Percentiles rank a stretch among this genome's conserved stretches.
Evolutionary conservation across 2,888 invertebrate species (phyloP).

Genomic region (Cephonodes hylas): DNA sequence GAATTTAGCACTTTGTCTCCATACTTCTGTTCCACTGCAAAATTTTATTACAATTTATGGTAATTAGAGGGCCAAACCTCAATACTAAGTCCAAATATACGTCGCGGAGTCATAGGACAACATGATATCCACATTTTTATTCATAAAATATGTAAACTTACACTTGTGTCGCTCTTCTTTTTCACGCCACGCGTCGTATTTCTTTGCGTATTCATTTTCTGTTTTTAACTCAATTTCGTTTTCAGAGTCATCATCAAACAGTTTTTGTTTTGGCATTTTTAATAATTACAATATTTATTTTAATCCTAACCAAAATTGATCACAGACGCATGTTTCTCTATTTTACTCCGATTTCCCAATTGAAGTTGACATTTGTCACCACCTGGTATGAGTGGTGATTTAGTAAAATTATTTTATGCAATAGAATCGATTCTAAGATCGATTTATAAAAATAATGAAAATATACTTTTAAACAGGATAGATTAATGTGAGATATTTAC

Average conservation of each 20-base stretch:
- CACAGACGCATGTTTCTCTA: not conserved
- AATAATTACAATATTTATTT: not conserved
- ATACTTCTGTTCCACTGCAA: conserved; percentile 87
- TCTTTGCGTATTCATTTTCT: conserved; percentile 90
- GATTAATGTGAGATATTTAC: no score
- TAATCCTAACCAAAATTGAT: not conserved
- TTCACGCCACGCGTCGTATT: conserved; percentile 90
- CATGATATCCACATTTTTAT: not conserved
- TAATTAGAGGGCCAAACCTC: no score
- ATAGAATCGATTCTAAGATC: no score
- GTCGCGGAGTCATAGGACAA: not conserved
- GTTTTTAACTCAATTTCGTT: conserved; percentile 83
- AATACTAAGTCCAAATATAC: not conserved
- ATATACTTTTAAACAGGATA: no score
- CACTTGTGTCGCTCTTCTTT: conserved; percentile 93
- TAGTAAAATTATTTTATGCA: not conserved
- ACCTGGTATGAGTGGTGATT: not conserved
- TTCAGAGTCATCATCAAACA: conserved; percentile 81
- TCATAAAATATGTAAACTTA: conserved; percentile 56
- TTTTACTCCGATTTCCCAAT: not conserved
- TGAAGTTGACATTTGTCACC: not conserved
- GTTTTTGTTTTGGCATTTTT: conserved; percentile 53
- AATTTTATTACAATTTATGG: no score
- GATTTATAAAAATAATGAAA: no score
- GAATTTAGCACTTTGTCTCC: conserved; percentile 79